These are phyloP conservation scores for Aix galericulata DNA, from an alignment of 2,113 vertebrate species.

Conservation along the genomic window DNA sequence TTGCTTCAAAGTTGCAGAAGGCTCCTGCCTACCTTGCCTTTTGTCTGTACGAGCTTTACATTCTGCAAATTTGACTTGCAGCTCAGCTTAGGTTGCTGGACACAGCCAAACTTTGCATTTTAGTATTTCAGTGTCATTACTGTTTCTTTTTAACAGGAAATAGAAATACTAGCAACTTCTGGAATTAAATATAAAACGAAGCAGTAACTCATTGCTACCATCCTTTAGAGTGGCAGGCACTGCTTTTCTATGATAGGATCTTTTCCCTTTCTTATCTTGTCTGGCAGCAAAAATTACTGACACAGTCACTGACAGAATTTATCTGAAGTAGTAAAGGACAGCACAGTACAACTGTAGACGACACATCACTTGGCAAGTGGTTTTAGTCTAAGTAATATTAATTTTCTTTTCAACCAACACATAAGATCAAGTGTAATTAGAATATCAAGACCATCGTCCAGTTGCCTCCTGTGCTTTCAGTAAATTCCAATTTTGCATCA, in stretches of 20 bases:
- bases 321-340: neutral
- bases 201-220: neutral
- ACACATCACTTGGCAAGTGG: neutral
- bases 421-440: neutral
- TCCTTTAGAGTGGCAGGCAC: neutral
- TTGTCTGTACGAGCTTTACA: neutral
- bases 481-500: neutral
- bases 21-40: neutral
- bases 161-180: neutral
- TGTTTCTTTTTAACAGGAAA: neutral
- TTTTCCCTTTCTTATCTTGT: neutral
- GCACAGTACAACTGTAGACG: neutral
- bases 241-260: neutral
- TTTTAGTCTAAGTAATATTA: neutral
- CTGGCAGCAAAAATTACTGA: neutral
- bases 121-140: neutral
- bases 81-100: neutral
- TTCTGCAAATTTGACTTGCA: neutral
- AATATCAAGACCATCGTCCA: neutral
- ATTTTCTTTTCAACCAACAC: neutral
- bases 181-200: neutral
- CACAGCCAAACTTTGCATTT: neutral
- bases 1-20: neutral
- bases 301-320: neutral
- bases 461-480: neutral